Evolutionary conservation across 64 coral and sea anemone genomes (phyloP).

Genomic region (Dendronephthya gigantea): DNA sequence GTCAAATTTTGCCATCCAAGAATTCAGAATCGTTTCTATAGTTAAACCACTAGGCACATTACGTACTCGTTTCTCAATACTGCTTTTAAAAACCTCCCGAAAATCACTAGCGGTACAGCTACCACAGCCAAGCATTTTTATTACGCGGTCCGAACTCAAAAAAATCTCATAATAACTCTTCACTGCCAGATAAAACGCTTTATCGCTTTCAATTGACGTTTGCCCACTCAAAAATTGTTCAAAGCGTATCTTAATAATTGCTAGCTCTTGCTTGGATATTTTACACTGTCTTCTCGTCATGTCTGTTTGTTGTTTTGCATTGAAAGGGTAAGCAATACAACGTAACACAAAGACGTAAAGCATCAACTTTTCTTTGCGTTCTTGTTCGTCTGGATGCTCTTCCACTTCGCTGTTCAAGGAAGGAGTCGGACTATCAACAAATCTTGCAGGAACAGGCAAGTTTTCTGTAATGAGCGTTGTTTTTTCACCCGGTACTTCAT

Average conservation of each 20-base stretch:
- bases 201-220: slow-evolving; percentile 67
- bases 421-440: background rate
- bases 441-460: background rate
- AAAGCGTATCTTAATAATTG: slow-evolving; percentile 66
- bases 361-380: slow-evolving; percentile 70
- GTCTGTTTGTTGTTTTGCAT: slow-evolving; percentile 87
- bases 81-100: slow-evolving; percentile 81
- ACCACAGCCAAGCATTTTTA: slow-evolving; percentile 73
- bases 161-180: slow-evolving; percentile 73
- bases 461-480: background rate
- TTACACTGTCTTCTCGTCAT: slow-evolving; percentile 65
- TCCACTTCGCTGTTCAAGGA: background rate
- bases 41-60: slow-evolving; percentile 68
- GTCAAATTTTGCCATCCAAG: slow-evolving; percentile 94
- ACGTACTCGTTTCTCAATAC: slow-evolving; percentile 83
- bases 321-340: slow-evolving; percentile 78
- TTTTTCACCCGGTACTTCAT: background rate
- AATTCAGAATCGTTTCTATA: slow-evolving; percentile 75
- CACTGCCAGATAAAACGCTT: slow-evolving; percentile 71
- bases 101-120: slow-evolving; percentile 85
- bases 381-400: slow-evolving; percentile 45
- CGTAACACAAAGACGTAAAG: slow-evolving; percentile 83
- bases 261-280: slow-evolving; percentile 64
- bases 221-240: slow-evolving; percentile 60
- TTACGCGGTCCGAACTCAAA: slow-evolving; percentile 72